phyloP scores from a whole-genome alignment of 2,888 invertebrate genomes.

The Tenthredo scrophulariae region DNA sequence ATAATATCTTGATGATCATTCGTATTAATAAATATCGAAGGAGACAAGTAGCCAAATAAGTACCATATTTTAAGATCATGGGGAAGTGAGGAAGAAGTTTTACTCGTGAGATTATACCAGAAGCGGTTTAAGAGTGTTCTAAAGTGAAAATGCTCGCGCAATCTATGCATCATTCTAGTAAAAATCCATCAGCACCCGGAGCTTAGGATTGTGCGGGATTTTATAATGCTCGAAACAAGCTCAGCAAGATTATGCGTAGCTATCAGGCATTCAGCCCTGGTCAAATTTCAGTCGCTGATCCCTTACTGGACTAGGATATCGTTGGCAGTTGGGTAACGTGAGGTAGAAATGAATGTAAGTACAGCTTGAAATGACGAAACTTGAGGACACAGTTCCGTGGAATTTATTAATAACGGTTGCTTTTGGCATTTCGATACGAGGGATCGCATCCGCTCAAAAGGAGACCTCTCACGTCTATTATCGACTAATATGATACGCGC shows the following conservation, averaged over 20 bases:
- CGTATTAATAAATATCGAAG: neutral
- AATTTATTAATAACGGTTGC: neutral
- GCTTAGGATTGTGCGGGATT: neutral
- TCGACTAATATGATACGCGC: neutral
- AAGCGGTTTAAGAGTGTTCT: neutral
- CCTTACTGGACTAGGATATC: neutral
- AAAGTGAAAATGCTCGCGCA: neutral
- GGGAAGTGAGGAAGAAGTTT: neutral
- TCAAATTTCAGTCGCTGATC: neutral
- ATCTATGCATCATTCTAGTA: no score
- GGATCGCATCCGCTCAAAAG: neutral
- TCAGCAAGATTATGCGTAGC: neutral
- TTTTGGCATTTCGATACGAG: neutral
- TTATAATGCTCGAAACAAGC: neutral
- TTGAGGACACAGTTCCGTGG: neutral
- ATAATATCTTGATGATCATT: neutral
- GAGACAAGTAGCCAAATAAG: neutral
- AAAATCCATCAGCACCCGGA: no score
- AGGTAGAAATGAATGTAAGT: neutral
- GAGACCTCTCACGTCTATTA: neutral
- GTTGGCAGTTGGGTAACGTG: neutral
- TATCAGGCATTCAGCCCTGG: neutral
- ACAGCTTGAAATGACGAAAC: neutral
- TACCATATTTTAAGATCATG: neutral
- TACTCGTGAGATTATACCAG: neutral